These are phyloP conservation scores for Takifugu bimaculatus DNA, from an alignment of 2,113 vertebrate species.

Conservation along the genomic window DNA sequence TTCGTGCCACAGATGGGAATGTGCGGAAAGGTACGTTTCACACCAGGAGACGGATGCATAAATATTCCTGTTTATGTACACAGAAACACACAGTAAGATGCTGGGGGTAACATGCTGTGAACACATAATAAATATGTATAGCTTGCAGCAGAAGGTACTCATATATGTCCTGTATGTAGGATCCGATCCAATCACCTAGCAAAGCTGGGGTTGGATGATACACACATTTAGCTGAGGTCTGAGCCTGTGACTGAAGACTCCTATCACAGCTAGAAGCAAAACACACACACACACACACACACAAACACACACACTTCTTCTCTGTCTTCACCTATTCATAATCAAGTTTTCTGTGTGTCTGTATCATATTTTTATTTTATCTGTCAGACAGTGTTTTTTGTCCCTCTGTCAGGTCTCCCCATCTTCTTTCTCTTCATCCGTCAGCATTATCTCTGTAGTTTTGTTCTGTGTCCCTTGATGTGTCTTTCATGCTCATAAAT, in stretches of 20 bases:
- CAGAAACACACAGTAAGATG: constrained; percentile 32
- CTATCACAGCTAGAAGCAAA: constrained; percentile 25
- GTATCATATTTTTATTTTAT: constrained; percentile 46
- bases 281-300: constrained; percentile 8
- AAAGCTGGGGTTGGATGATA: constrained; percentile 10
- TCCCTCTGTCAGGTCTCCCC: constrained; percentile 26
- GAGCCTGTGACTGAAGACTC: constrained; percentile 13
- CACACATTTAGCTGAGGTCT: constrained; percentile 20
- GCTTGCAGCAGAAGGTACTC: constrained; percentile 20
- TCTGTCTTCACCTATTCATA: constrained; percentile 57
- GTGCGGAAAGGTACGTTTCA: constrained; percentile 86
- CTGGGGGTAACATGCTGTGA: constrained; percentile 28
- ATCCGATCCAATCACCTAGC: constrained; percentile 6
- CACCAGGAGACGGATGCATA: constrained; percentile 39
- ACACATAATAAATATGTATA: constrained; percentile 12
- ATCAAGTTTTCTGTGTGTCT: constrained; percentile 49
- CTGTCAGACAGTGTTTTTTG: constrained; percentile 38
- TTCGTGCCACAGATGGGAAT: constrained; percentile 87
- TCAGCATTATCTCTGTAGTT: constrained; percentile 31
- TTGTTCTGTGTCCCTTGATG: constrained; percentile 29
- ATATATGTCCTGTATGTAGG: not conserved
- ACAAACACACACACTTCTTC: constrained; percentile 25
- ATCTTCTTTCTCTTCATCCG: constrained; percentile 36
- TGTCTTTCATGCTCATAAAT: constrained; percentile 52
- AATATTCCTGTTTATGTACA: constrained; percentile 37